Conservation (phyloP, 2,113 vertebrate genomes). For the Trochalopteron elliotii region DNA sequence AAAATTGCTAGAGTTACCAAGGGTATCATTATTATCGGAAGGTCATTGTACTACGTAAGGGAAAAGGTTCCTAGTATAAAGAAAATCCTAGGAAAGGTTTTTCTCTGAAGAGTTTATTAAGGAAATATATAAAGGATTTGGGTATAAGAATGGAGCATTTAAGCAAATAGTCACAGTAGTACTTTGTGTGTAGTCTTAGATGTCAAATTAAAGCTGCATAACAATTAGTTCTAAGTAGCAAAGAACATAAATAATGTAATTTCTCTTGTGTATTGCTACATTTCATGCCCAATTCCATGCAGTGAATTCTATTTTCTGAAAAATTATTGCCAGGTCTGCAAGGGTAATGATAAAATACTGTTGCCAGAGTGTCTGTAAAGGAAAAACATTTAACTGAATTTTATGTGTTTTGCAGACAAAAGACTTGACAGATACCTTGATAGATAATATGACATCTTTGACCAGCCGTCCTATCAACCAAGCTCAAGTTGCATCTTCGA, state of each 20-base stretch:
- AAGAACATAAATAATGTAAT: neutral
- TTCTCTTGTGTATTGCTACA: neutral
- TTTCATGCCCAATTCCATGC: neutral
- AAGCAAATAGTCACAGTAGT: neutral
- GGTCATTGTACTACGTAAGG: neutral
- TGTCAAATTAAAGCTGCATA: neutral
- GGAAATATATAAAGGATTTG: neutral
- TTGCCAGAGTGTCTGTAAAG: neutral
- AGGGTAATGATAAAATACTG: neutral
- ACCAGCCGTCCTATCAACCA: conserved; percentile 78
- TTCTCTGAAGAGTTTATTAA: neutral
- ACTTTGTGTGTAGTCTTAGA: neutral
- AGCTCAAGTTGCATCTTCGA: conserved; percentile 75
- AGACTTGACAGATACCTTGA: conserved; percentile 91
- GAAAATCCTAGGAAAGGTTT: neutral
- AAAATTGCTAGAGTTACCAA: neutral
- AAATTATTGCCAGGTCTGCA: neutral
- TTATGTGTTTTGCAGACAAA: conserved; percentile 83
- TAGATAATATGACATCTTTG: conserved; percentile 90
- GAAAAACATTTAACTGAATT: neutral
- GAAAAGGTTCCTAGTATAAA: neutral
- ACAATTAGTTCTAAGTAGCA: neutral
- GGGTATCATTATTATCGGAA: neutral
- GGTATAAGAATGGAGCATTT: neutral
- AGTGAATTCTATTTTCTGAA: neutral